phyloP scores from a whole-genome alignment of 2,797 vertebrate species.

The Phyllotis vaccarum region DNA sequence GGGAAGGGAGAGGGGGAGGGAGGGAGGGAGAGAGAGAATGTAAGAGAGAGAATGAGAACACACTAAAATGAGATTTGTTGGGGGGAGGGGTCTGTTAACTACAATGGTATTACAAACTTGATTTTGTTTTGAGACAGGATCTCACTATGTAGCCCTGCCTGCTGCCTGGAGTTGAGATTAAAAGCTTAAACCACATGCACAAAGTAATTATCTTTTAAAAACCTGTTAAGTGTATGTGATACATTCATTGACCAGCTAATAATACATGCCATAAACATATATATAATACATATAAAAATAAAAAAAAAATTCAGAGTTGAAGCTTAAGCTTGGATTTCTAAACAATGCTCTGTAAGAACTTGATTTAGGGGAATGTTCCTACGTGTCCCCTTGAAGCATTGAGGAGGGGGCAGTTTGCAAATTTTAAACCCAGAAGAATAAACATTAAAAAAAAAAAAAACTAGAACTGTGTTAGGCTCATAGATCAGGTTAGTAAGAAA shows the following conservation, averaged over 20 bases:
- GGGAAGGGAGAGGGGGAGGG: no score
- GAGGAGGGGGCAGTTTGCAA: no score
- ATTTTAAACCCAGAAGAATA: slow-evolving; percentile 9
- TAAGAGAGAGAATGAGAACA: no score
- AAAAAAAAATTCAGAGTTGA: not conserved
- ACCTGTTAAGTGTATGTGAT: not conserved
- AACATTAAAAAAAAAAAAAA: not conserved
- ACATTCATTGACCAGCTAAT: not conserved
- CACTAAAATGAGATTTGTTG: not conserved
- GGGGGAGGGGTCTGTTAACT: slow-evolving; percentile 13
- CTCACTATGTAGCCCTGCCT: not conserved
- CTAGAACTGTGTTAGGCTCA: not conserved
- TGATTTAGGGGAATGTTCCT: not conserved
- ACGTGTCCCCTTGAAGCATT: not conserved
- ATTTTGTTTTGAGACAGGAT: not conserved
- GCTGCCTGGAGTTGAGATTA: not conserved
- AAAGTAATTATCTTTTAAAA: not conserved
- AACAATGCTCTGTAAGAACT: not conserved
- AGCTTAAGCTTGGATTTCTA: not conserved
- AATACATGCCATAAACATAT: not conserved
- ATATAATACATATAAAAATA: not conserved
- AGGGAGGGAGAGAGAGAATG: no score
- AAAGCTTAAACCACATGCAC: not conserved
- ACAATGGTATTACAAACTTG: not conserved
- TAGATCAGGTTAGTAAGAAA: not conserved